Percentiles rank a stretch among this genome's conserved stretches.
These are phyloP conservation scores for Lepidostoma basale DNA, from an alignment of 1,140 invertebrate genomes.

Conservation along the genomic window DNA sequence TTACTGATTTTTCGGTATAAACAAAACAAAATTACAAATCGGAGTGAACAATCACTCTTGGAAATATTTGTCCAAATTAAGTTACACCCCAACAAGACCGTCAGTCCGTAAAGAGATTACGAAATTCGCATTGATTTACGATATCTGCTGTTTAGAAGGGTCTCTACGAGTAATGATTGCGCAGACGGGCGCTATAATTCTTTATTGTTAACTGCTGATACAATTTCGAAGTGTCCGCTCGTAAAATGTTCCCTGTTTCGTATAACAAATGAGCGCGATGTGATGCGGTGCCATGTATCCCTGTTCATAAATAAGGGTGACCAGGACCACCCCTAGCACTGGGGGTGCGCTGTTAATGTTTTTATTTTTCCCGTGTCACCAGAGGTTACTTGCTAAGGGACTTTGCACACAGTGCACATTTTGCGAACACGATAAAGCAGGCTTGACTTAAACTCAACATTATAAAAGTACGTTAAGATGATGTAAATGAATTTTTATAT, in stretches of 20 bases:
- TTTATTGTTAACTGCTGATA: constrained; percentile 23
- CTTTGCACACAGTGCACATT: too few species aligned
- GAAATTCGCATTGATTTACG: background rate
- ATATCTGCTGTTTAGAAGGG: background rate
- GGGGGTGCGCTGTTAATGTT: constrained; percentile 23
- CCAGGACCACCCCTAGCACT: background rate
- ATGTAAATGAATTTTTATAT: too few species aligned
- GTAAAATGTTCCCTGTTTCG: constrained; percentile 18
- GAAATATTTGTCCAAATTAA: background rate
- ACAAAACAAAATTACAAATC: too few species aligned
- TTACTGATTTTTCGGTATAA: too few species aligned
- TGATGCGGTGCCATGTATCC: constrained; percentile 3
- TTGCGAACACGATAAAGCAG: too few species aligned
- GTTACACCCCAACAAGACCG: background rate
- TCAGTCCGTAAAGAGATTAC: background rate
- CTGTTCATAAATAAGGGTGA: constrained; percentile 26
- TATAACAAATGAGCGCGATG: constrained; percentile 28
- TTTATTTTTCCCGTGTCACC: constrained; percentile 24
- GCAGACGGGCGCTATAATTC: constrained; percentile 14
- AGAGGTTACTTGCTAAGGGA: constrained; percentile 9
- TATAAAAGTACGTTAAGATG: too few species aligned
- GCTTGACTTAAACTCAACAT: too few species aligned
- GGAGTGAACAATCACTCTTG: too few species aligned
- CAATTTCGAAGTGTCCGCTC: constrained; percentile 23
- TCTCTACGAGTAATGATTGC: background rate